These are phyloP conservation scores for Acropora tenuis DNA, from an alignment of 64 coral and sea anemone species.

Conservation along the genomic window DNA sequence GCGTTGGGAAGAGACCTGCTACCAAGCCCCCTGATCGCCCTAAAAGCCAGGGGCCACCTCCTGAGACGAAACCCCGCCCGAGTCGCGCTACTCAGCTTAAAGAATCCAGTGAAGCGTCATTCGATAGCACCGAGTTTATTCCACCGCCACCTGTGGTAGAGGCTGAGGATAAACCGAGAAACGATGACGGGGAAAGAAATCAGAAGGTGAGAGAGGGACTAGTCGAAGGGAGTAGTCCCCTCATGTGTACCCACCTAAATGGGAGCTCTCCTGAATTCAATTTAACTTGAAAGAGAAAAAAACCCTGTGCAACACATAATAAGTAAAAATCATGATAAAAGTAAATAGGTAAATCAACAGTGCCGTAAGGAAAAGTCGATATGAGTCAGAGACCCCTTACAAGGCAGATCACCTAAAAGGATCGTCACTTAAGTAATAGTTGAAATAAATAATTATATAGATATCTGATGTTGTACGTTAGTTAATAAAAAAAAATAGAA, in stretches of 20 bases:
- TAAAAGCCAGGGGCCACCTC: conserved; percentile 15
- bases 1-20: neutral
- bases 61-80: conserved; percentile 8
- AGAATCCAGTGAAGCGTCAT: conserved; percentile 11
- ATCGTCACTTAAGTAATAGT: neutral
- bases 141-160: conserved; percentile 41
- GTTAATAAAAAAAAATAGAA: neutral
- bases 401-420: no score
- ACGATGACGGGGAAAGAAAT: neutral
- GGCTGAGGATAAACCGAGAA: conserved; percentile 8
- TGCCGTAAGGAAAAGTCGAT: no score
- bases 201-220: neutral
- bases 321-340: no score
- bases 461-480: neutral
- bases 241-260: no score
- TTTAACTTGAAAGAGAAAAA: no score
- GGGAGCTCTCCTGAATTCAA: no score
- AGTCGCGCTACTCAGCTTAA: neutral
- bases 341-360: no score
- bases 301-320: no score
- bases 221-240: no score
- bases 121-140: conserved; percentile 22
- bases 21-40: neutral
- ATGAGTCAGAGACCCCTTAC: no score
- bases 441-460: neutral